Conservation (phyloP, 2,797 vertebrate genomes). For the Urocyon cinereoargenteus region DNA sequence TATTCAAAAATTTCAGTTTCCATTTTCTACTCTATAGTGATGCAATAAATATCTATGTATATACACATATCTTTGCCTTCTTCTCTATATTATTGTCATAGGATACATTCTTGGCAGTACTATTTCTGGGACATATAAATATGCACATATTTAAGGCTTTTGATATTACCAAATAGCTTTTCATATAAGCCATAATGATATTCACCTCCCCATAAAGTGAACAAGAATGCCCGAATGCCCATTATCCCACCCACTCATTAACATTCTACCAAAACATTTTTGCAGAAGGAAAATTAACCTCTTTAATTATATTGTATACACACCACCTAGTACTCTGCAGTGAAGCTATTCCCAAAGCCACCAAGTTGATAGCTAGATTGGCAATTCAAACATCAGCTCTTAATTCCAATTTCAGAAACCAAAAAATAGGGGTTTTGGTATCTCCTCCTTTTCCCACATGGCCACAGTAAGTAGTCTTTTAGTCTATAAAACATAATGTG, state of each 20-base stretch:
- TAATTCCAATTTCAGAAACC: conserved; percentile 46
- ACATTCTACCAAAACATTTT: conserved; percentile 38
- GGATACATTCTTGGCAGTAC: neutral
- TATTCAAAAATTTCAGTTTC: conserved; percentile 14
- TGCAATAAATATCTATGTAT: neutral
- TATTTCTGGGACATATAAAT: conserved; percentile 33
- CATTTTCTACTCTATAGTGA: conserved; percentile 38
- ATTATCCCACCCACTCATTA: conserved; percentile 51
- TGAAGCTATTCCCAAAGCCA: conserved; percentile 4
- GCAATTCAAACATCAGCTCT: neutral
- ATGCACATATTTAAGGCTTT: conserved; percentile 53
- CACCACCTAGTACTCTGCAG: neutral
- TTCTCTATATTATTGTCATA: neutral
- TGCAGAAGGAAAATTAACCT: conserved; percentile 60
- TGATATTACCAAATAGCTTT: conserved; percentile 1
- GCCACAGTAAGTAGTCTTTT: neutral
- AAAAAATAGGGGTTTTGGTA: conserved; percentile 17
- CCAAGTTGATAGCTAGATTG: neutral
- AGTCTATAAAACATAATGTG: neutral
- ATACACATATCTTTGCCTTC: neutral
- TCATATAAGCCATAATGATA: neutral
- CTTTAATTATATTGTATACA: conserved; percentile 9
- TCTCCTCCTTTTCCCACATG: neutral
- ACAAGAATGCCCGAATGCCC: conserved; percentile 11
- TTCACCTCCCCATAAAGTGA: neutral